Conservation (phyloP, 2,888 invertebrate species). For the Pterobdella sp. region DNA sequence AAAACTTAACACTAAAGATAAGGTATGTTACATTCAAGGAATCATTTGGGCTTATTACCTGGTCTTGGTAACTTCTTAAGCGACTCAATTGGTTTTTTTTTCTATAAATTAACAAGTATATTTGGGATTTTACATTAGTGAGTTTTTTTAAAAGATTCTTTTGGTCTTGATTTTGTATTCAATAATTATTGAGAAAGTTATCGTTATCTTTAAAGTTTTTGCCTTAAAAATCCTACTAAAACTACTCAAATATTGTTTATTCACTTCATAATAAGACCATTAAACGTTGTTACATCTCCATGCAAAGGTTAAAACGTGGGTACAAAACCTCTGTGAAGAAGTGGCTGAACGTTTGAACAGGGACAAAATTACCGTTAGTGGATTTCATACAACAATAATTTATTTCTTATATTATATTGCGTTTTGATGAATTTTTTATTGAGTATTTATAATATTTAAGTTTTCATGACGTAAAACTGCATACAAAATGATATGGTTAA, state of each 20-base stretch:
- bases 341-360: slow-evolving; percentile 36
- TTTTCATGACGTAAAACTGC: too few species aligned
- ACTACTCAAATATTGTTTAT: background rate
- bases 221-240: too few species aligned
- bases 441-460: background rate
- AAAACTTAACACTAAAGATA: slow-evolving; percentile 44
- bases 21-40: slow-evolving; percentile 38
- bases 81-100: background rate
- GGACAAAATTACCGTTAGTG: slow-evolving; percentile 34
- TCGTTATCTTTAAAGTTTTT: too few species aligned
- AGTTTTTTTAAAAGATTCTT: too few species aligned
- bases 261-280: background rate
- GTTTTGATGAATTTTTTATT: background rate
- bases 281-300: background rate
- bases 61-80: too few species aligned
- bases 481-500: too few species aligned
- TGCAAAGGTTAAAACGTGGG: slow-evolving; percentile 36
- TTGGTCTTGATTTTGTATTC: background rate
- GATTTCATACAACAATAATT: background rate
- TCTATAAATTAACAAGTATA: too few species aligned
- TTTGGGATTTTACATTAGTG: too few species aligned
- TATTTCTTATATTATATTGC: background rate
- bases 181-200: too few species aligned
- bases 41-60: too few species aligned
- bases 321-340: slow-evolving; percentile 34